Percentiles rank a stretch among this genome's conserved stretches.
phyloP scores from a whole-genome alignment of 2,113 vertebrate genomes.

The Muscicapa adusta region DNA sequence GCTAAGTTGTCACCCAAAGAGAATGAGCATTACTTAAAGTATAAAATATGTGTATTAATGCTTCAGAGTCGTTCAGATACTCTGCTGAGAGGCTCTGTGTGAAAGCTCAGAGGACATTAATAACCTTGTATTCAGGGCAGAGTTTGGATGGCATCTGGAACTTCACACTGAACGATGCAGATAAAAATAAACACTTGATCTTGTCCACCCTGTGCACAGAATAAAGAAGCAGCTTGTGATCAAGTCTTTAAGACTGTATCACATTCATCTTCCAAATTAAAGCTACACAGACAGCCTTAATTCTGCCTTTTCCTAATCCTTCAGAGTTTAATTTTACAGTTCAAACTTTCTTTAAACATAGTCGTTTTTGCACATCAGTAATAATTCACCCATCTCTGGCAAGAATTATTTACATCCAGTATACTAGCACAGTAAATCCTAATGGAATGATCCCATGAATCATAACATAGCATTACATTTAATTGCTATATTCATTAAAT shows the following conservation, averaged over 20 bases:
- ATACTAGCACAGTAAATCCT: background rate
- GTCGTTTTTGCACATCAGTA: background rate
- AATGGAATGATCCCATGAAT: conserved; percentile 29
- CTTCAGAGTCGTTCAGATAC: background rate
- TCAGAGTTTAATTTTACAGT: conserved; percentile 9
- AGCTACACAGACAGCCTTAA: background rate
- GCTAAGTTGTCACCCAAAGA: conserved; percentile 23
- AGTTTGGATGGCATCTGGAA: conserved; percentile 18
- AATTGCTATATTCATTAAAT: conserved; percentile 34
- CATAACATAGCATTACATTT: background rate
- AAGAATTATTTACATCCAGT: conserved; percentile 13
- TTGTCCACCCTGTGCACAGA: conserved; percentile 8
- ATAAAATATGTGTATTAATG: conserved; percentile 13
- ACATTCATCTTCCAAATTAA: conserved; percentile 7
- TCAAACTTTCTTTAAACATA: background rate
- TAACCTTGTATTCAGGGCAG: conserved; percentile 16
- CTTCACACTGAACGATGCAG: background rate
- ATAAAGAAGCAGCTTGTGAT: conserved; percentile 10
- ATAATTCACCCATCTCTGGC: background rate
- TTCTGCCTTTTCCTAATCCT: conserved; percentile 23
- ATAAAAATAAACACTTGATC: conserved; percentile 47
- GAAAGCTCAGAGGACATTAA: conserved; percentile 31
- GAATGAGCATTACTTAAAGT: conserved; percentile 36
- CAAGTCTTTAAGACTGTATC: background rate
- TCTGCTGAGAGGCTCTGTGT: conserved; percentile 6